A percentile compares a stretch with the other conserved stretches of the same genome.
phyloP scores from a whole-genome alignment of 1,140 invertebrate species.

The Meloidogyne chitwoodi region DNA sequence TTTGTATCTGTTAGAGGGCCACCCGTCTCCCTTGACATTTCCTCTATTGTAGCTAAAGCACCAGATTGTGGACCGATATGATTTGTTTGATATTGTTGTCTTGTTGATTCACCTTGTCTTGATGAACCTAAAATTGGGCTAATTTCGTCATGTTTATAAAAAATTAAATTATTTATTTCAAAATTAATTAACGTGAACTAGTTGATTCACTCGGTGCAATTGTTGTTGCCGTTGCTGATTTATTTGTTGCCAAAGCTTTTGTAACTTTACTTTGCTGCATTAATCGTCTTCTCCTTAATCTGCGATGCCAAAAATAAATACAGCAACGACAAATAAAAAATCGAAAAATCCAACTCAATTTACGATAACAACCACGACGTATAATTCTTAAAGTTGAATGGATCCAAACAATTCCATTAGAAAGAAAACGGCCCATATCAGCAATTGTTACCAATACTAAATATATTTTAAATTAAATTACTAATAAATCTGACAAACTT shows the following conservation, averaged over 20 bases:
- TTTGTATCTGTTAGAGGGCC: conserved; percentile 22
- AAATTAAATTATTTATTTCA: not conserved
- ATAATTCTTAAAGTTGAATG: conserved; percentile 48
- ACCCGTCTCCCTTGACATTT: conserved; percentile 7
- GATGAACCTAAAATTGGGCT: not conserved
- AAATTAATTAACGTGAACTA: not conserved
- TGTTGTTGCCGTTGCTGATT: conserved; percentile 15
- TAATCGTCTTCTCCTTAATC: not conserved
- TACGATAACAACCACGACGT: conserved; percentile 33
- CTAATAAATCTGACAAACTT: conserved; percentile 61
- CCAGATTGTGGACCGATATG: conserved; percentile 3
- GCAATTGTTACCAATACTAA: conserved; percentile 64
- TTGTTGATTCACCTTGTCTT: not conserved
- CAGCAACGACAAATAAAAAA: conserved; percentile 21
- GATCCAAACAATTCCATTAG: conserved; percentile 51
- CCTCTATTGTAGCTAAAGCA: conserved; percentile 16
- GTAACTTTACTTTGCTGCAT: not conserved
- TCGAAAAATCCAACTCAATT: conserved; percentile 29
- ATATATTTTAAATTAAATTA: conserved; percentile 63
- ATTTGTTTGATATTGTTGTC: not conserved
- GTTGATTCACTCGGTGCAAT: conserved; percentile 12
- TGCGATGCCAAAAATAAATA: conserved; percentile 8
- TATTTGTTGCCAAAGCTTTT: not conserved
- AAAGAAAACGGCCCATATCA: conserved; percentile 62
- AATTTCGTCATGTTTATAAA: too few relatives aligned